These are phyloP conservation scores for Thunnus albacares DNA, from an alignment of 2,797 vertebrate genomes.

Conservation along the genomic window DNA sequence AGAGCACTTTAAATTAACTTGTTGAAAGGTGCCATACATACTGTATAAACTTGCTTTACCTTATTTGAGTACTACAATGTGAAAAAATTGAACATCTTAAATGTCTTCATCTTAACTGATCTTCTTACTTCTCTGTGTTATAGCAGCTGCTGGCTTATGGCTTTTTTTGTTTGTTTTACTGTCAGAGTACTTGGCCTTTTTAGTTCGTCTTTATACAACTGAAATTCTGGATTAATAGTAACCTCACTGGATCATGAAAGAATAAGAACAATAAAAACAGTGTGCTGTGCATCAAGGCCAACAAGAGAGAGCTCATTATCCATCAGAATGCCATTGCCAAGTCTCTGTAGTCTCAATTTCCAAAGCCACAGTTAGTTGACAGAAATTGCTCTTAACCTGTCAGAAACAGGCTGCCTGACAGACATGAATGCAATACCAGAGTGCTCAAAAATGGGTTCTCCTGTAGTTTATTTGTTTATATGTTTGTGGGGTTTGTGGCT, in stretches of 20 bases:
- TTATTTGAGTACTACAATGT: not conserved
- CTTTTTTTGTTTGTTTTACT: not conserved
- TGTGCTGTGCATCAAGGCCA: slow-evolving; percentile 47
- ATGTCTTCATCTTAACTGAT: not conserved
- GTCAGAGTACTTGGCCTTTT: slow-evolving; percentile 15
- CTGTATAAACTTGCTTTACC: not conserved
- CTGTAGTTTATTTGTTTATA: slow-evolving; percentile 18
- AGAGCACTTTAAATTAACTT: not conserved
- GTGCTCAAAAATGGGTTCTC: slow-evolving; percentile 4
- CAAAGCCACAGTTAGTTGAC: slow-evolving; percentile 45
- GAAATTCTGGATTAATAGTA: slow-evolving; percentile 32
- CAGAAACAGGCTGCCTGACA: slow-evolving; percentile 42
- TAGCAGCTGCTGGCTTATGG: not conserved
- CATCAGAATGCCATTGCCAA: slow-evolving; percentile 31
- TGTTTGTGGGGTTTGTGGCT: slow-evolving; percentile 7
- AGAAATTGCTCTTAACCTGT: slow-evolving; percentile 55
- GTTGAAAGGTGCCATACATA: not conserved
- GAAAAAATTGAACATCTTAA: not conserved
- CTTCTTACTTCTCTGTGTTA: not conserved
- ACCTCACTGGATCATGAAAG: slow-evolving; percentile 15
- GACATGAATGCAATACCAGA: slow-evolving; percentile 9
- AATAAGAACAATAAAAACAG: slow-evolving; percentile 36
- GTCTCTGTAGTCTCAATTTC: slow-evolving; percentile 38
- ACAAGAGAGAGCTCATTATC: slow-evolving; percentile 45
- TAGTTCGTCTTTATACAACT: slow-evolving; percentile 12